These are phyloP conservation scores for Odocoileus hemionus DNA, from an alignment of 2,113 vertebrate species.

Conservation along the genomic window DNA sequence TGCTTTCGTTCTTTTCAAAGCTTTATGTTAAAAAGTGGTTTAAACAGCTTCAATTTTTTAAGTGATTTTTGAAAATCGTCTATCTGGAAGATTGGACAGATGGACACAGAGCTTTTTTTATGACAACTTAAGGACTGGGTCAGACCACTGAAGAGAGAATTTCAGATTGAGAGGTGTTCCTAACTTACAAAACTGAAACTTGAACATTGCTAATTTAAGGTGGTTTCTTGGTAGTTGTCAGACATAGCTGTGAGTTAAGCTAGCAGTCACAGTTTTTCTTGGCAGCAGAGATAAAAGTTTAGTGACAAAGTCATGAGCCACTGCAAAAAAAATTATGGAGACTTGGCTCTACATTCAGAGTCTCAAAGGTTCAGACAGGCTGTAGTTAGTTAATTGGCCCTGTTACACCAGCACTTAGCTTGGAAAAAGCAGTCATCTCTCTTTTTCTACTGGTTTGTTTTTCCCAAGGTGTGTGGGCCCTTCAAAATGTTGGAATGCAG, in stretches of 20 bases:
- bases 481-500: conserved; percentile 7
- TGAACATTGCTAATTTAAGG: background rate
- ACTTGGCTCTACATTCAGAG: background rate
- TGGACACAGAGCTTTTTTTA: background rate
- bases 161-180: background rate
- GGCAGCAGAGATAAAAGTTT: background rate
- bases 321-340: conserved; percentile 21
- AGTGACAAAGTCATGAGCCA: conserved; percentile 19
- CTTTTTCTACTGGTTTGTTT: conserved; percentile 31
- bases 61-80: background rate
- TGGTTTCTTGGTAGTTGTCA: conserved; percentile 8
- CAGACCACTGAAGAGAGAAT: background rate
- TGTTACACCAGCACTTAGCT: background rate
- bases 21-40: background rate
- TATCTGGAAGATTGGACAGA: background rate
- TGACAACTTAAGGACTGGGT: background rate
- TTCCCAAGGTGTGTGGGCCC: conserved; percentile 32
- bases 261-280: conserved; percentile 24
- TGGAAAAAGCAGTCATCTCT: background rate
- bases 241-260: background rate
- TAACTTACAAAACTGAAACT: background rate
- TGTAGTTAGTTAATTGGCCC: conserved; percentile 35
- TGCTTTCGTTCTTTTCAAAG: conserved; percentile 27
- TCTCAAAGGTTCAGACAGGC: background rate
- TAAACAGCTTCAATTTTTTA: background rate